Conservation (phyloP, 2,888 invertebrate genomes). For the Cyaniris semiargus region DNA sequence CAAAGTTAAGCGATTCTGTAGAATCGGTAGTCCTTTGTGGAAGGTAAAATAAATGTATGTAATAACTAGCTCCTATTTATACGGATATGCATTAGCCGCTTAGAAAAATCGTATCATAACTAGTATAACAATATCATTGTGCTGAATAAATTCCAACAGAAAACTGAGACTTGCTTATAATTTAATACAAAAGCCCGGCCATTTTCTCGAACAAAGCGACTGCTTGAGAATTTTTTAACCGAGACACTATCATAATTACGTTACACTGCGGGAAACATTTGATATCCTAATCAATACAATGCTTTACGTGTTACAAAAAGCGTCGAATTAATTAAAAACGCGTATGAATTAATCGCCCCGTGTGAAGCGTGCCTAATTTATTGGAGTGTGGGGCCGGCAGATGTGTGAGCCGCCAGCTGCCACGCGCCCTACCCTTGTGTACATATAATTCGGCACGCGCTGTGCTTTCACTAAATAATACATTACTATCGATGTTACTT, state of each 20-base stretch:
- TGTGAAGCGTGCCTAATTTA: constrained; percentile 32
- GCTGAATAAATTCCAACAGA: not conserved
- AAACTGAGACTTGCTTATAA: not conserved
- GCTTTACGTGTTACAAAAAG: constrained; percentile 2
- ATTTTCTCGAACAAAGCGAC: constrained; percentile 8
- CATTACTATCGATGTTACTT: constrained; percentile 68
- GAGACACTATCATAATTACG: not conserved
- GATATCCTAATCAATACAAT: constrained; percentile 12
- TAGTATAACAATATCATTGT: not conserved
- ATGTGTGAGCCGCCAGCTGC: constrained; percentile 59
- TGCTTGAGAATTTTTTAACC: not conserved
- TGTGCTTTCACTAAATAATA: constrained; percentile 72
- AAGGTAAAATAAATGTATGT: not conserved
- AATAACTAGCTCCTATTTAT: not conserved
- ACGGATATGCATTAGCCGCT: not conserved
- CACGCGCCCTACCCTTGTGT: constrained; percentile 56
- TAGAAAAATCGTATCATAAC: not conserved
- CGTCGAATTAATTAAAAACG: constrained; percentile 6
- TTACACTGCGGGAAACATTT: not conserved
- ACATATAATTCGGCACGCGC: constrained; percentile 70
- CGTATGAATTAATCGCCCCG: constrained; percentile 21
- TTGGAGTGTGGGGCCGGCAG: constrained; percentile 45
- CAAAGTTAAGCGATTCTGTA: not conserved
- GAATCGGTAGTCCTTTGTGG: not conserved
- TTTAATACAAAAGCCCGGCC: constrained; percentile 10